Evolutionary conservation across 2,113 vertebrate genomes (phyloP), one percentile per base, ranked within the genome.

Genomic region (Corynorhinus townsendii): DNA sequence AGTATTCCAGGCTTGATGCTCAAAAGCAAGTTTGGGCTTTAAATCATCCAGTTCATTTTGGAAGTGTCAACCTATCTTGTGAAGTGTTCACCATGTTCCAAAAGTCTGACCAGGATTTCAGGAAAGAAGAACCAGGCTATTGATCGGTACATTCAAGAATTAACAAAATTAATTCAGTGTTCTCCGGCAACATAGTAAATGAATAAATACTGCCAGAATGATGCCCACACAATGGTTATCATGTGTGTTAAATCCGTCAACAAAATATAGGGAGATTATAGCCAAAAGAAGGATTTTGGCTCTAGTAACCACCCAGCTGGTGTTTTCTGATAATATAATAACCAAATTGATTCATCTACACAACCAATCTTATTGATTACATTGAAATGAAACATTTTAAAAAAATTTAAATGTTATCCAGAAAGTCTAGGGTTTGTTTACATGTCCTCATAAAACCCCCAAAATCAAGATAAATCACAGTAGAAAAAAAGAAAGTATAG

Each of bases 71-170:
- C 22, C 49, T 43, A 90, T 47, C 38, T 94, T 68, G 5, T 40
- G 11, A 94, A 92, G 45, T 30, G 4, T 28, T 38, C 59, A 52
- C 45, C 76, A 9, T 49, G 30, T 30, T 84, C 91, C 66, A 84
- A 92, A 88, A 92, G 16, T 81, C 91, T 38, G 89, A 79, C 71
- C 86, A 89, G 56, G 38, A 80, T 94, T 81, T 91, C 1, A 0
- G n/a, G 38, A n/a, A 85, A 93, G n/a, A 92, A 89, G 69, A 89
- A 86, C 11, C 19, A 86, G 71, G 45, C 33, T 91, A 89, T 73
- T 81, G 91, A 96, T 93, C 86, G 40, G 38, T 16, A 93, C 77
- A 81, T 72, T 87, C 71, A 86, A 95, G 64, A 97, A 90, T 56
- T 77, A 92, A 38, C 30, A 72, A 92, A 79, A 47, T 93, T 88